These are phyloP conservation scores for Mesocricetus auratus DNA, from an alignment of 2,113 vertebrate genomes.

Conservation along the genomic window DNA sequence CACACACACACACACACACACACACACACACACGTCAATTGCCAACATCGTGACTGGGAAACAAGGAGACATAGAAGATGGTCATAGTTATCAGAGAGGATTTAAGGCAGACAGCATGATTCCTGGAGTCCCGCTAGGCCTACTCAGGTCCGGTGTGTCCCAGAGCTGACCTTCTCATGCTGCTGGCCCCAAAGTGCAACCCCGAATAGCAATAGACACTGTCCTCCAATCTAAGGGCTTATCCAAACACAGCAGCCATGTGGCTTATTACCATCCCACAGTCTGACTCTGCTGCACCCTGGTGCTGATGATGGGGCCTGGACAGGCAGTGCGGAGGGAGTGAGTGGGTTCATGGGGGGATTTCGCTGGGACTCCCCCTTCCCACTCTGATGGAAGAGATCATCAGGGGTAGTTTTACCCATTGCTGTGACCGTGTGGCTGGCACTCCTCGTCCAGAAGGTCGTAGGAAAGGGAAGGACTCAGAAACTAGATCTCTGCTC, in stretches of 20 bases:
- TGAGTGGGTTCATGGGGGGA: neutral
- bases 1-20: neutral
- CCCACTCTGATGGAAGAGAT: neutral
- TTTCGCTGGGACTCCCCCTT: neutral
- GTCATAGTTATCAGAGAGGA: neutral
- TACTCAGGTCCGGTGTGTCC: accelerated
- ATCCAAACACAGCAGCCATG: neutral
- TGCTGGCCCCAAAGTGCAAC: neutral
- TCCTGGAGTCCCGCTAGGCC: neutral
- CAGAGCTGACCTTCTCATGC: neutral
- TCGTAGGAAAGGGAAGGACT: accelerated
- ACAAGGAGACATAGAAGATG: accelerated
- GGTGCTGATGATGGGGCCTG: neutral
- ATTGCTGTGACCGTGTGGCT: accelerated
- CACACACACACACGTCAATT: neutral
- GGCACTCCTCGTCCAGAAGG: accelerated
- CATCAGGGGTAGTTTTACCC: neutral
- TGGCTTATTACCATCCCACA: accelerated
- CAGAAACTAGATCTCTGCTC: accelerated
- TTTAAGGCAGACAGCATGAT: neutral
- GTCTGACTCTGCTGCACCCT: neutral
- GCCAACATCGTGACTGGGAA: neutral
- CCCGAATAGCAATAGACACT: accelerated
- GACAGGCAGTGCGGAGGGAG: neutral
- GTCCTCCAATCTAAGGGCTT: neutral